Conservation (phyloP, 1,140 invertebrate species). For the Pteromalus puparum region DNA sequence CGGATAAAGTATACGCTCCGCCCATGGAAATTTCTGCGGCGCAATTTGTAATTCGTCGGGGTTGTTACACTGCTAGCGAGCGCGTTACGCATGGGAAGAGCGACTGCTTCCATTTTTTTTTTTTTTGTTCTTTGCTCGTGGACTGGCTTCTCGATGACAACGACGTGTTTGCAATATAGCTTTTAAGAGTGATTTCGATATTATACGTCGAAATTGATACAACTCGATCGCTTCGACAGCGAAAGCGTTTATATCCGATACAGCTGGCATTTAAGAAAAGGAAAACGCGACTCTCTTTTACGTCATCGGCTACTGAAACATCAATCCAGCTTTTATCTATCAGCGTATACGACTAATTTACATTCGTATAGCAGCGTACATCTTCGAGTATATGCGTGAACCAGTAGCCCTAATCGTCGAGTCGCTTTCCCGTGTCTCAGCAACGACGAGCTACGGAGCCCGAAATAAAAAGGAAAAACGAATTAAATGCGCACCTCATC, state of each 20-base stretch:
- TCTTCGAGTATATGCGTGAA: not conserved
- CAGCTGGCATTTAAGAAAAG: not conserved
- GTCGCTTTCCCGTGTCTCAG: not conserved
- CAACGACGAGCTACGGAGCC: too few species aligned
- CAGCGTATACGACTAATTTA: not conserved
- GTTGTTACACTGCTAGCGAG: not conserved
- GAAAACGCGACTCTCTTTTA: not conserved
- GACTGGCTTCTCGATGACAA: too few species aligned
- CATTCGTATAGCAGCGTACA: not conserved
- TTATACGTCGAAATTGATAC: too few species aligned
- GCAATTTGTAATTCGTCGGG: conserved; percentile 4
- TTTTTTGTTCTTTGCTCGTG: too few species aligned
- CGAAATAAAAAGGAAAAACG: too few species aligned
- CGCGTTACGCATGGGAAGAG: not conserved
- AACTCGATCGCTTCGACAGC: too few species aligned
- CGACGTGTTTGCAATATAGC: too few species aligned
- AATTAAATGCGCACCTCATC: not conserved
- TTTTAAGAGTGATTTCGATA: too few species aligned
- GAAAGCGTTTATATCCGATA: too few species aligned
- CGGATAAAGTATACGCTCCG: not conserved
- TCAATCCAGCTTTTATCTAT: not conserved
- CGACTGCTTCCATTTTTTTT: not conserved
- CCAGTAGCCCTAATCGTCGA: not conserved
- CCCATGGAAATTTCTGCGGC: not conserved
- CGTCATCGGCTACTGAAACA: not conserved